Conservation (phyloP, 2,888 invertebrate species). For the Trachelus troglodyta region DNA sequence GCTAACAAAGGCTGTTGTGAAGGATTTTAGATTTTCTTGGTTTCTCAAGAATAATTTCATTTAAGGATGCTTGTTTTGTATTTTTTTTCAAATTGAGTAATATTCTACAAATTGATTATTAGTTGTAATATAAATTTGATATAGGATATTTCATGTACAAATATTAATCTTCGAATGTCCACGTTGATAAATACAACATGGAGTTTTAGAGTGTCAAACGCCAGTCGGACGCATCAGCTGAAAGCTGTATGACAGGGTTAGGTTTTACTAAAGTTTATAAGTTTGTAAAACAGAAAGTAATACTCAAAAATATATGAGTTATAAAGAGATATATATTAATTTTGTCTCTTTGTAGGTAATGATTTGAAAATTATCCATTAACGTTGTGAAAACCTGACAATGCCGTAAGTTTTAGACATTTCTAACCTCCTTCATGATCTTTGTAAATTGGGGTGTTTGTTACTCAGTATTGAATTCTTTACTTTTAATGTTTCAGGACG, state of each 20-base stretch:
- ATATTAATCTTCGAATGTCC: neutral
- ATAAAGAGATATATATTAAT: neutral
- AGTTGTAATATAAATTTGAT: neutral
- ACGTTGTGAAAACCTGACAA: neutral
- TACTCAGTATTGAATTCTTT: conserved; percentile 6
- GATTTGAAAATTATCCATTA: neutral
- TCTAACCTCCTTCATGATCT: neutral
- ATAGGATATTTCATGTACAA: neutral
- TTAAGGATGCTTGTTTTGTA: neutral
- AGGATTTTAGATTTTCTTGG: neutral
- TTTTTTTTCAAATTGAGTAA: neutral
- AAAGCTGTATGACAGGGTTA: neutral
- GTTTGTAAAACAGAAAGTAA: neutral
- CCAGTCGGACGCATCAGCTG: neutral
- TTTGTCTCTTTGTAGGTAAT: neutral
- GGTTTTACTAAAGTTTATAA: neutral
- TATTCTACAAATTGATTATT: neutral
- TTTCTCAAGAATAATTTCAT: neutral
- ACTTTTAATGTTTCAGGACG: conserved; percentile 59
- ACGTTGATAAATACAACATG: neutral
- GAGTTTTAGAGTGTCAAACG: neutral
- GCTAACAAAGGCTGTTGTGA: conserved; percentile 50
- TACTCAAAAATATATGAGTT: neutral
- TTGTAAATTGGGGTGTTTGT: neutral
- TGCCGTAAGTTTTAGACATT: neutral